Conservation (phyloP, 2,113 vertebrate species). For the Chaetops frenatus region DNA sequence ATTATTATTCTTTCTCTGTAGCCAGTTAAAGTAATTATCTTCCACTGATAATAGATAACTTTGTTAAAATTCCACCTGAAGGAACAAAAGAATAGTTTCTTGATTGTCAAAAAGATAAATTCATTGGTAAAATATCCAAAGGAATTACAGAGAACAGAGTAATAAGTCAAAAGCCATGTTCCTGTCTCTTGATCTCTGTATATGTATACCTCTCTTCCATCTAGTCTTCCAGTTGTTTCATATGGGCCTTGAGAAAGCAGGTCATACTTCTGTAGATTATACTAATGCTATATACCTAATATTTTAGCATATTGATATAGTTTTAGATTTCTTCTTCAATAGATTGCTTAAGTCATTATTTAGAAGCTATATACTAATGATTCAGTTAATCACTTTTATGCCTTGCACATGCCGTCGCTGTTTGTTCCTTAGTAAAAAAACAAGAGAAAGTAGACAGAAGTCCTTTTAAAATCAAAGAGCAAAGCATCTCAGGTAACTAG, state of each 20-base stretch:
- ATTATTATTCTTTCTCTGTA: neutral
- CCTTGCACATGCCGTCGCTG: neutral
- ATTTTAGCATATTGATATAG: neutral
- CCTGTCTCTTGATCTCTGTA: neutral
- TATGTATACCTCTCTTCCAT: neutral
- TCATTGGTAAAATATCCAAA: slow-evolving; percentile 20
- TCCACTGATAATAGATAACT: neutral
- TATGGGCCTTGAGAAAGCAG: neutral
- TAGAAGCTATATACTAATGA: neutral
- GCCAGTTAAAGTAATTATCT: neutral
- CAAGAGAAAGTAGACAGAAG: neutral
- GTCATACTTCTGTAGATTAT: neutral
- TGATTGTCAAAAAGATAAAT: slow-evolving; percentile 18
- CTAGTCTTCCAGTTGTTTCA: neutral
- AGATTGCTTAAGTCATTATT: neutral
- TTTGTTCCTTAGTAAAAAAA: neutral
- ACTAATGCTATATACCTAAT: neutral
- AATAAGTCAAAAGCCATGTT: neutral
- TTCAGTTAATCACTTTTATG: neutral
- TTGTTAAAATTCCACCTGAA: neutral
- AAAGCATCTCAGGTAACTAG: slow-evolving; percentile 1
- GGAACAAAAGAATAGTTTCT: neutral
- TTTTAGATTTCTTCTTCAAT: neutral
- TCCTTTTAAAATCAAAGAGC: slow-evolving; percentile 30
- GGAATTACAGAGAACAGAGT: neutral